phyloP scores from a whole-genome alignment of 2,888 invertebrate species.

The Ganaspis brasiliensis region DNA sequence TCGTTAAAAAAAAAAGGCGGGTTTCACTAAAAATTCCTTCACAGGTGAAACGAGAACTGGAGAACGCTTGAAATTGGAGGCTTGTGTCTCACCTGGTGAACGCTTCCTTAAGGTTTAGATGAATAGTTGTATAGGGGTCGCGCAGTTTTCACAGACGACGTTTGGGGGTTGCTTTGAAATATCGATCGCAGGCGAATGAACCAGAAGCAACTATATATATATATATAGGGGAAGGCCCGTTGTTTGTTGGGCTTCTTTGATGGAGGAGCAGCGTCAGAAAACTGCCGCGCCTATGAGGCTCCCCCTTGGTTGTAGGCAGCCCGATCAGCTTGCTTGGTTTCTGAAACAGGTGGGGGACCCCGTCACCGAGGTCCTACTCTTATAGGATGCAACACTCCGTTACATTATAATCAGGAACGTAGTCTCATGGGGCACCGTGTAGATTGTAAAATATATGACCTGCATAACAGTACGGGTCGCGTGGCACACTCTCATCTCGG shows the following conservation, averaged over 20 bases:
- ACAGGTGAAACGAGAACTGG: neutral
- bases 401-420: constrained; percentile 41
- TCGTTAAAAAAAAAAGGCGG: neutral
- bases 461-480: neutral
- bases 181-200: constrained; percentile 61
- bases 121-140: constrained; percentile 40
- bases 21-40: constrained; percentile 3
- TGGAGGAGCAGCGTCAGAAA: constrained; percentile 72
- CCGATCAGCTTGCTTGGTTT: constrained; percentile 50
- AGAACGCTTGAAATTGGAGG: constrained; percentile 19
- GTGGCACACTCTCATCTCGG: neutral
- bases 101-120: constrained; percentile 46
- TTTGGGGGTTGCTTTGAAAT: constrained; percentile 46
- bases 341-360: constrained; percentile 75
- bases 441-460: neutral
- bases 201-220: constrained; percentile 26
- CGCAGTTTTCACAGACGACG: constrained; percentile 42
- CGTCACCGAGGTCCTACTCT: constrained; percentile 60
- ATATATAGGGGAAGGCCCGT: constrained; percentile 26
- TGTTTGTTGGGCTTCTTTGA: constrained; percentile 60
- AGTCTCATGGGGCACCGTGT: neutral
- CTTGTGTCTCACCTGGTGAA: constrained; percentile 56
- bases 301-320: constrained; percentile 54
- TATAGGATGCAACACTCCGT: constrained; percentile 50
- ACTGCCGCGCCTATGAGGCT: constrained; percentile 74